Conservation (phyloP, 2,113 vertebrate genomes). For the Australoheros scitulus region DNA sequence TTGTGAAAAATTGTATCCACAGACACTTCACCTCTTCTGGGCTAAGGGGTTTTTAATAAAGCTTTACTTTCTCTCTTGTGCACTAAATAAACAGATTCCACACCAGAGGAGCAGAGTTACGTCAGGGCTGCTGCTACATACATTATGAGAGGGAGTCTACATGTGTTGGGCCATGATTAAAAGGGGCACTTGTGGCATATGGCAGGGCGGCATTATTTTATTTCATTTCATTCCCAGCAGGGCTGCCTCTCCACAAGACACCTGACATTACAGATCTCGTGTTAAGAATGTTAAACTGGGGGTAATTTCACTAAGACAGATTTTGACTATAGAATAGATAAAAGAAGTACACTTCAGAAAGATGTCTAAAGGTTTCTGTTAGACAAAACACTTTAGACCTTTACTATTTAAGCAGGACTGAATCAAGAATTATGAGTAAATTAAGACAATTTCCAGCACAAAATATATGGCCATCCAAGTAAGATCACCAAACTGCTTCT, state of each 20-base stretch:
- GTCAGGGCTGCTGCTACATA: background rate
- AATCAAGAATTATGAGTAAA: background rate
- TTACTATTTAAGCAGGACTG: background rate
- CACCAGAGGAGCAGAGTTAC: background rate
- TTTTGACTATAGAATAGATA: background rate
- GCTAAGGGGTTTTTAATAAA: slow-evolving; percentile 46
- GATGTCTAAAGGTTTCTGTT: background rate
- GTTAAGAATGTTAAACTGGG: background rate
- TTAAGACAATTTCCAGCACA: background rate
- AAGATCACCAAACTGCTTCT: background rate
- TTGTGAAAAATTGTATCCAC: slow-evolving; percentile 49
- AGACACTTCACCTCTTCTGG: background rate
- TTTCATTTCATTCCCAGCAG: background rate
- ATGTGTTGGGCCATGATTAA: background rate
- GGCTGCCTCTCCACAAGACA: background rate
- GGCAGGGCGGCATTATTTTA: background rate
- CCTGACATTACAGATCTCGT: background rate
- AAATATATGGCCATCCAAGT: background rate
- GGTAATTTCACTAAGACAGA: background rate
- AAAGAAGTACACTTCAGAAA: background rate
- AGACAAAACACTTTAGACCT: no score
- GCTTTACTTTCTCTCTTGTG: slow-evolving; percentile 37
- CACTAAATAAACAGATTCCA: slow-evolving; percentile 30
- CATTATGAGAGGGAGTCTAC: background rate
- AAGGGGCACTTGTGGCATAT: background rate